Evolutionary conservation across 2,113 vertebrate genomes (phyloP).

Genomic region (Puffinus mauretanicus): DNA sequence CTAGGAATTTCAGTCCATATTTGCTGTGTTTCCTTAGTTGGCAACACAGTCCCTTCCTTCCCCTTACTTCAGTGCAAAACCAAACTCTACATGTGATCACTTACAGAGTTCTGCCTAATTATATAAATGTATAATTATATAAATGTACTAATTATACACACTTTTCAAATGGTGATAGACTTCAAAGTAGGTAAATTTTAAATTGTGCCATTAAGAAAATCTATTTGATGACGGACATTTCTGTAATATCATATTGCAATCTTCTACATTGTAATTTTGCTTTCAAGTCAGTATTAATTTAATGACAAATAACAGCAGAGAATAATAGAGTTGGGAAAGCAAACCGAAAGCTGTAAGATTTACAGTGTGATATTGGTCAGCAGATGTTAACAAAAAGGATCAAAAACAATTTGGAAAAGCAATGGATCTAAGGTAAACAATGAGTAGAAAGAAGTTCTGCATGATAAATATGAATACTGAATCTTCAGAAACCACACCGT

Average conservation of each 20-base stretch:
- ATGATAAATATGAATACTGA: neutral
- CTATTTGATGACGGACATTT: slow-evolving; percentile 33
- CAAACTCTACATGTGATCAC: slow-evolving; percentile 5
- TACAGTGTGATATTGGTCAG: neutral
- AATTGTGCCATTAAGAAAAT: slow-evolving; percentile 35
- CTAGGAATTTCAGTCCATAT: neutral
- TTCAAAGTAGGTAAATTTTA: slow-evolving; percentile 57
- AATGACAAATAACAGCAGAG: slow-evolving; percentile 31
- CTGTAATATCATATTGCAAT: slow-evolving; percentile 12
- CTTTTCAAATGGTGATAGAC: slow-evolving; percentile 16
- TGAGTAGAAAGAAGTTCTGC: neutral
- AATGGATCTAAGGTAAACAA: neutral
- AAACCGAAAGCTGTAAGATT: neutral
- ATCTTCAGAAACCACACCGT: neutral
- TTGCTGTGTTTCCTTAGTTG: neutral
- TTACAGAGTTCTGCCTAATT: slow-evolving; percentile 46
- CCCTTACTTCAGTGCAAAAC: neutral
- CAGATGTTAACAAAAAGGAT: neutral
- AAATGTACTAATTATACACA: slow-evolving; percentile 47
- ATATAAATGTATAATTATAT: slow-evolving; percentile 48
- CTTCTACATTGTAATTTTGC: neutral
- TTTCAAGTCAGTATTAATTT: slow-evolving; percentile 47
- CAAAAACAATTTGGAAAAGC: neutral
- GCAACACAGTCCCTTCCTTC: slow-evolving; percentile 7
- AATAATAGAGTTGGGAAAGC: slow-evolving; percentile 1